phyloP scores from a whole-genome alignment of 35 echinoderm and acorn worm genomes.

The Diadema setosum region DNA sequence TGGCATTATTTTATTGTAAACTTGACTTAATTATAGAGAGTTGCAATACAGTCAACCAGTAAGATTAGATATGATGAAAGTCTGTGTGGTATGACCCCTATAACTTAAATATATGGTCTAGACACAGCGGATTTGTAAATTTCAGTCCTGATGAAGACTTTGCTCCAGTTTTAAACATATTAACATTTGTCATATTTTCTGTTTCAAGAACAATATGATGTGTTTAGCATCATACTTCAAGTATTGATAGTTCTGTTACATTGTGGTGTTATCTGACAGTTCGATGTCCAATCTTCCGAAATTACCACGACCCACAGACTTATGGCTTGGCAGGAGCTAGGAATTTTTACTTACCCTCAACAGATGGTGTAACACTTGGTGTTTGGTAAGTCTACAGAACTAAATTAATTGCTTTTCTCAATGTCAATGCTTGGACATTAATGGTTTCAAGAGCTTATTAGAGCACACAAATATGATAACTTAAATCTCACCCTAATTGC shows the following conservation, averaged over 20 bases:
- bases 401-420: not conserved
- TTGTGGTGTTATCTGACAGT: not conserved
- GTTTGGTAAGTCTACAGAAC: slow-evolving; percentile 32
- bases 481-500: not conserved
- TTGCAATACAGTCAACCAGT: too few relatives aligned
- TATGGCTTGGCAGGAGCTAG: slow-evolving; percentile 49
- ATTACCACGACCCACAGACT: slow-evolving; percentile 37
- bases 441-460: not conserved
- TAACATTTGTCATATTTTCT: not conserved
- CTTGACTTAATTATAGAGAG: too few relatives aligned
- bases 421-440: not conserved
- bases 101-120: not conserved
- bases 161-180: not conserved
- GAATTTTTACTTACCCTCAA: slow-evolving; percentile 50
- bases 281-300: slow-evolving; percentile 46
- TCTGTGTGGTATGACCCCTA: too few relatives aligned
- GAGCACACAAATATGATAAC: not conserved
- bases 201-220: not conserved
- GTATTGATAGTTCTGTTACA: not conserved
- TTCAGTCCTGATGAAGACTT: not conserved
- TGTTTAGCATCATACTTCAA: not conserved
- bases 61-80: too few relatives aligned
- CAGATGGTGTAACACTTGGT: slow-evolving; percentile 54
- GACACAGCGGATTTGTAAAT: not conserved
- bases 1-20: too few relatives aligned